A percentile compares a stretch with the other conserved stretches of the same genome.
Evolutionary conservation across 2,113 vertebrate species (phyloP).

Genomic region (Oreochromis aureus): DNA sequence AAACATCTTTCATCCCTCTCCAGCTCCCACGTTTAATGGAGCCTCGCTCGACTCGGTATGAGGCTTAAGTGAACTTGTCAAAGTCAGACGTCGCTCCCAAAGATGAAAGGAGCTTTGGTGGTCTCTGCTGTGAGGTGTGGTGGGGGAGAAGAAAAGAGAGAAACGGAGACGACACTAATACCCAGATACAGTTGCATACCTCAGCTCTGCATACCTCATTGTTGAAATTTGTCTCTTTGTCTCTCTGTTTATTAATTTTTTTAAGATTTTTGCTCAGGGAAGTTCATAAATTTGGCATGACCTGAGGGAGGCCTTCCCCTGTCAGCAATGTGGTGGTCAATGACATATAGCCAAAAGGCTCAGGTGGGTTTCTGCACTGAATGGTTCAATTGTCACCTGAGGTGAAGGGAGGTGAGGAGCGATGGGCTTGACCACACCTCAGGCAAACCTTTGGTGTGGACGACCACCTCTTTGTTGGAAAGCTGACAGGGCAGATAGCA

Average conservation of each 20-base stretch:
- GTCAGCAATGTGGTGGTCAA: not conserved
- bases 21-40: constrained; percentile 6
- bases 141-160: not conserved
- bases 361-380: not conserved
- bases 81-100: not conserved
- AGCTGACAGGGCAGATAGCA: constrained; percentile 21
- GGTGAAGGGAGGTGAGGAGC: not conserved
- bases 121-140: not conserved
- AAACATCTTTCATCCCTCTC: constrained; percentile 22
- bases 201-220: not conserved
- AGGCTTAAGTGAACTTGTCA: constrained; percentile 27
- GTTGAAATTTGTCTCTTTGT: not conserved
- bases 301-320: not conserved
- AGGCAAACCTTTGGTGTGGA: constrained; percentile 1
- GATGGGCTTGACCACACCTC: not conserved
- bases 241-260: not conserved
- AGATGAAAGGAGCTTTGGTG: constrained; percentile 22
- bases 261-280: not conserved
- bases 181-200: not conserved
- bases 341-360: constrained; percentile 16
- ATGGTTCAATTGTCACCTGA: constrained; percentile 10
- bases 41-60: not conserved
- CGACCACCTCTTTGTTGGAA: not conserved
- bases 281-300: not conserved
- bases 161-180: not conserved